These are phyloP conservation scores for Pteropus alecto DNA, from an alignment of 2,113 vertebrate genomes.

Conservation along the genomic window DNA sequence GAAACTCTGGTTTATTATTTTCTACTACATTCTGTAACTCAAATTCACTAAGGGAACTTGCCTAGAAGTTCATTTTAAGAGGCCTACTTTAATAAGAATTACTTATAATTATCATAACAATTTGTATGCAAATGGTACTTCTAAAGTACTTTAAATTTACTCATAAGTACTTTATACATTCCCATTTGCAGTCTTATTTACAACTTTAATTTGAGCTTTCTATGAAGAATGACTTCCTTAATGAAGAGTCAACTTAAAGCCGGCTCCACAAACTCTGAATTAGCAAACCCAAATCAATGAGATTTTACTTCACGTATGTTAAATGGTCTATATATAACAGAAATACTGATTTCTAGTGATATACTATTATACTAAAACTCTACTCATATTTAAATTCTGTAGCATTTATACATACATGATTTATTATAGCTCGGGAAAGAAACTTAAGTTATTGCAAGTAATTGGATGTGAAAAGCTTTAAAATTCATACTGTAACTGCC, in stretches of 20 bases:
- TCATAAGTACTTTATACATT: conserved; percentile 65
- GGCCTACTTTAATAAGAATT: conserved; percentile 74
- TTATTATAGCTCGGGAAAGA: conserved; percentile 70
- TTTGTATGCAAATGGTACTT: conserved; percentile 65
- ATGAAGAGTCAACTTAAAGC: conserved; percentile 59
- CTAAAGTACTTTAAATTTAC: conserved; percentile 69
- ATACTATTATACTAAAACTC: conserved; percentile 57
- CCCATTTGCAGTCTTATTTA: conserved; percentile 69
- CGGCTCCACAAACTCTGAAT: conserved; percentile 56
- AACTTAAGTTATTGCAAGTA: conserved; percentile 71
- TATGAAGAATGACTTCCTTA: conserved; percentile 65
- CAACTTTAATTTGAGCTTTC: conserved; percentile 67
- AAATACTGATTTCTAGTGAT: conserved; percentile 66
- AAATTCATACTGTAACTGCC: conserved; percentile 74
- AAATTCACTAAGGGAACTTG: conserved; percentile 61
- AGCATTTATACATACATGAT: conserved; percentile 60
- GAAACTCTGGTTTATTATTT: conserved; percentile 51
- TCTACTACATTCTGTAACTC: conserved; percentile 38
- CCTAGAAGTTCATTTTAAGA: conserved; percentile 61
- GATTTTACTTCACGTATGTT: conserved; percentile 57
- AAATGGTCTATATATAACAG: conserved; percentile 66
- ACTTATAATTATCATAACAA: conserved; percentile 74
- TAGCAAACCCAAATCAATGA: conserved; percentile 65
- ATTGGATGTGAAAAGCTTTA: conserved; percentile 73
- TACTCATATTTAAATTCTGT: conserved; percentile 67